Conservation (phyloP, 53 echinoderm and acorn worm species). For the Astropecten irregularis region DNA sequence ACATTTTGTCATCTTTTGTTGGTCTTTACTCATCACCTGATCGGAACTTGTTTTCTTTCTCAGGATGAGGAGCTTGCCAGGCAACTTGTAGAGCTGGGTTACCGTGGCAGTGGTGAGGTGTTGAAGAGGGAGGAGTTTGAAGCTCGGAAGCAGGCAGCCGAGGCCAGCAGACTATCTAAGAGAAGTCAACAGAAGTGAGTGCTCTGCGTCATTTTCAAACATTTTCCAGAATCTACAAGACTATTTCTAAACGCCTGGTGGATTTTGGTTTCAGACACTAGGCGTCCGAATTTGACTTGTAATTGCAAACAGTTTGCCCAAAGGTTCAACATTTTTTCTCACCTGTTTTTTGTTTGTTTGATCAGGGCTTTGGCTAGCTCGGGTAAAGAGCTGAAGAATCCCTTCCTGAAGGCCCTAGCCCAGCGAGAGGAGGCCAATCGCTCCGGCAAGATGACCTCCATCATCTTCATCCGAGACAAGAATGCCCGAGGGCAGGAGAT, state of each 20-base stretch:
- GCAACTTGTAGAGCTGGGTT: conserved; percentile 94
- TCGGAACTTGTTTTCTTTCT: too few relatives aligned
- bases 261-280: too few relatives aligned
- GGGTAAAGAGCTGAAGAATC: conserved; percentile 95
- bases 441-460: conserved; percentile 98
- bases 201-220: too few relatives aligned
- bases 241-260: too few relatives aligned
- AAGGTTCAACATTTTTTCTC: too few relatives aligned
- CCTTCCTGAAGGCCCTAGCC: conserved; percentile 89
- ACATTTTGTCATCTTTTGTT: too few relatives aligned
- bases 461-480: conserved; percentile 98
- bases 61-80: conserved; percentile 98
- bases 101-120: conserved; percentile 96
- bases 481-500: conserved; percentile 92
- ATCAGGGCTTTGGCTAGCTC: conserved; percentile 93
- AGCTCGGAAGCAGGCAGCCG: conserved; percentile 97
- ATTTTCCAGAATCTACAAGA: too few relatives aligned
- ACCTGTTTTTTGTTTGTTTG: too few relatives aligned
- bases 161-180: conserved; percentile 94
- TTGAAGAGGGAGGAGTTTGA: conserved; percentile 97
- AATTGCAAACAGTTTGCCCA: too few relatives aligned
- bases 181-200: conserved; percentile 98
- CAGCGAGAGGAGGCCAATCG: conserved; percentile 97
- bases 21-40: too few relatives aligned
- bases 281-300: too few relatives aligned